Evolutionary conservation across 2,888 invertebrate species (phyloP), one percentile per base, ranked within the genome.

Genomic region (Rotaria magnacalcarata): DNA sequence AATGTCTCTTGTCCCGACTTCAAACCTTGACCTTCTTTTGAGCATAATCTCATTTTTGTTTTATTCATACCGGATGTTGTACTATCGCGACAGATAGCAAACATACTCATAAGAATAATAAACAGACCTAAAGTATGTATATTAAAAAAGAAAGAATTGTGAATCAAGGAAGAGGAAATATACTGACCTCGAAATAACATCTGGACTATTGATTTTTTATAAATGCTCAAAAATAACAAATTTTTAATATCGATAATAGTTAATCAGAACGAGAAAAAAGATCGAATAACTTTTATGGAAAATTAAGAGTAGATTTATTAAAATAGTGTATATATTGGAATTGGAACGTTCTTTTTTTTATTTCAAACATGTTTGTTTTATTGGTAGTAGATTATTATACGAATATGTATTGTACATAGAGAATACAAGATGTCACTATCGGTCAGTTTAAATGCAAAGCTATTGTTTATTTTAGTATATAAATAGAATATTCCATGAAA

Each of bases 1-100:
- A 67, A 67, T 67, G 27, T 67, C 27, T 67, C 11, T 67, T 67
- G 67, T 67, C 67, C 67, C 67, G 67, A 67, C 67, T 27, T 11
- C 34, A 67, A 67, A 34, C 67, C 67, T 67, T 67, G 67, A 67
- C 67, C 67, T 67, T 67, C 67, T 14, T 67, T n/a, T 34, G 27
- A 67, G n/a, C 34, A 27, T 67, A 67, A 67, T 27, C 34, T 27
- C 27, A 16, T 27, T 16, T 67, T 67, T 67, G 52, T 67, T 27
- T 34, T 67, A 67, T 67, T 67, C 34, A 67, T 14, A 34, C 3
- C 67, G 67, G 34, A 67, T 67, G 67, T 67, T 67, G 27, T 14
- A 4, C 11, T 27, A 67, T 14, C 4, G 27, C 34, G 34, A 34
- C n/a, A 67, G 34, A 67, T 34, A 34, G 67, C 67, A 67, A 67